Evolutionary conservation across 1,140 invertebrate species (phyloP).

Genomic region (Euborellia annulipes): DNA sequence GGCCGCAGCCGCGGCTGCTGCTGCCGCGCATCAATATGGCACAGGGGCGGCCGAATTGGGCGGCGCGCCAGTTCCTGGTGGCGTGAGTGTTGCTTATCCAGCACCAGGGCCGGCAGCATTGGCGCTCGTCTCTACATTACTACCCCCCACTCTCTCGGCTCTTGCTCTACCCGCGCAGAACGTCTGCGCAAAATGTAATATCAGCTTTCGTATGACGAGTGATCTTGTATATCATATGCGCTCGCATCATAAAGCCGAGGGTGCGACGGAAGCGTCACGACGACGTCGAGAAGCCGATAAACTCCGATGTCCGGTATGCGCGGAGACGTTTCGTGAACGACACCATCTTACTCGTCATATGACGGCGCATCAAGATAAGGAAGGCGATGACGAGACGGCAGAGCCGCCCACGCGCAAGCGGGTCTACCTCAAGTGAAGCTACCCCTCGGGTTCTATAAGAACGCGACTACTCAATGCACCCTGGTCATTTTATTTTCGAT

Average conservation of each 20-base stretch:
- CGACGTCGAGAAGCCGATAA: constrained; percentile 73
- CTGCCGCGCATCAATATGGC: too few relatives aligned
- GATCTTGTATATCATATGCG: constrained; percentile 97
- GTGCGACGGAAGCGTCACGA: constrained; percentile 37
- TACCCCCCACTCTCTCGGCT: constrained; percentile 67
- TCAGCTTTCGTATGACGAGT: constrained; percentile 94
- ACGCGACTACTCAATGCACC: too few relatives aligned
- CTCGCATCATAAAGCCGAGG: constrained; percentile 78
- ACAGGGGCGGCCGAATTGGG: too few relatives aligned
- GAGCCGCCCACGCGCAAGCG: too few relatives aligned
- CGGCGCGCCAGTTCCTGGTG: too few relatives aligned
- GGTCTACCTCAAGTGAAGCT: too few relatives aligned
- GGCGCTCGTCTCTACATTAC: constrained; percentile 57
- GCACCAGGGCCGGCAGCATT: constrained; percentile 42
- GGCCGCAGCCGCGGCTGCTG: constrained; percentile 44
- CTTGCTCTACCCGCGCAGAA: constrained; percentile 81
- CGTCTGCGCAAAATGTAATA: constrained; percentile 94
- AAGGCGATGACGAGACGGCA: constrained; percentile 38
- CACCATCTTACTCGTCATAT: constrained; percentile 94
- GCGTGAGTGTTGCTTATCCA: too few relatives aligned
- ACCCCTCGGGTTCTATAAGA: too few relatives aligned
- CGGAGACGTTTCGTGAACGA: constrained; percentile 86
- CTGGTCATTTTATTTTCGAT: too few relatives aligned
- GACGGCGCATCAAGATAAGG: constrained; percentile 70
- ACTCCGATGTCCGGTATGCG: constrained; percentile 85